A percentile compares a stretch with the other conserved stretches of the same genome.
Conservation (phyloP, 1,140 invertebrate genomes). For the Popillia japonica region DNA sequence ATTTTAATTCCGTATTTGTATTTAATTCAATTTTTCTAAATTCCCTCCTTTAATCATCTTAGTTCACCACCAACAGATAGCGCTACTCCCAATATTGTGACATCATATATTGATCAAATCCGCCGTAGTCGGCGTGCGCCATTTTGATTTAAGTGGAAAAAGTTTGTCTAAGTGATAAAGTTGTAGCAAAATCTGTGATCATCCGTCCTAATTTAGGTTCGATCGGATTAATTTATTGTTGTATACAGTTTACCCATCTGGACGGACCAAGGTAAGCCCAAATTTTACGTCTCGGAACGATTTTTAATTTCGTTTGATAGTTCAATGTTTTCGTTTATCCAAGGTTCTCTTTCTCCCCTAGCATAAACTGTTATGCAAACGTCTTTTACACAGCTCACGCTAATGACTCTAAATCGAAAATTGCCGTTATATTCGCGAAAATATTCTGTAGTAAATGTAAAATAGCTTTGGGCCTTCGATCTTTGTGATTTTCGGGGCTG, state of each 20-base stretch:
- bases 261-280: slow-evolving; percentile 71
- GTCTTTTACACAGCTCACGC: neutral
- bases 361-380: slow-evolving; percentile 18
- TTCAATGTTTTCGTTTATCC: slow-evolving; percentile 49
- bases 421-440: neutral
- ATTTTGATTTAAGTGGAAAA: slow-evolving; percentile 59
- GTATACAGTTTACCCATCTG: slow-evolving; percentile 71
- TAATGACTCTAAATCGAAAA: neutral
- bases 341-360: neutral
- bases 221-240: slow-evolving; percentile 67
- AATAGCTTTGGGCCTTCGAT: neutral
- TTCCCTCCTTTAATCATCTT: neutral
- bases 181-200: slow-evolving; percentile 64
- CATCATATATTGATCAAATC: slow-evolving; percentile 70
- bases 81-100: slow-evolving; percentile 56
- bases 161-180: slow-evolving; percentile 53
- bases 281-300: slow-evolving; percentile 51
- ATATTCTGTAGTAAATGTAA: neutral
- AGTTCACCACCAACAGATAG: slow-evolving; percentile 37
- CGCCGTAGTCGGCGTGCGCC: slow-evolving; percentile 59
- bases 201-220: slow-evolving; percentile 65
- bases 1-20: neutral
- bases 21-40: neutral
- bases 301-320: slow-evolving; percentile 50
- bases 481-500: slow-evolving; percentile 3